Conservation (phyloP, 2,113 vertebrate genomes). For the Phrynosoma blainvillii region DNA sequence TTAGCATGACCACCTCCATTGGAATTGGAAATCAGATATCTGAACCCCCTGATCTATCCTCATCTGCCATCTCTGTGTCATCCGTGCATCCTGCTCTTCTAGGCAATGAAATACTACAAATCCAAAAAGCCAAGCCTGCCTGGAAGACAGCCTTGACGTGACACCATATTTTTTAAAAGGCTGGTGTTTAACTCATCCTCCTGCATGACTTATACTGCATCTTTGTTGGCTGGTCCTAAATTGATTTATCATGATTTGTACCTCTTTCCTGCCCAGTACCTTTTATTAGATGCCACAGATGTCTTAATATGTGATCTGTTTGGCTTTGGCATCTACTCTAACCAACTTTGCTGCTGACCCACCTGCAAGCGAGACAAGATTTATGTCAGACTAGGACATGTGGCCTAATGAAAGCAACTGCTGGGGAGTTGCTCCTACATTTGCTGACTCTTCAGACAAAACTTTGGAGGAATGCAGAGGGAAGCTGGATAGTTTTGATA, state of each 20-base stretch:
- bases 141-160: conserved; percentile 14
- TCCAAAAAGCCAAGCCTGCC: conserved; percentile 1
- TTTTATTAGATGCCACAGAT: conserved; percentile 73
- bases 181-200: conserved; percentile 28
- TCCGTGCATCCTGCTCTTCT: not conserved
- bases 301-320: conserved; percentile 66
- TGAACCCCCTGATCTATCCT: conserved; percentile 1
- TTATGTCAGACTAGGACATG: not conserved
- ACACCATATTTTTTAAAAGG: conserved; percentile 38
- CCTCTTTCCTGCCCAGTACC: conserved; percentile 67
- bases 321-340: conserved; percentile 37
- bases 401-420: not conserved
- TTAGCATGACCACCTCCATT: not conserved
- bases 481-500: too few species aligned
- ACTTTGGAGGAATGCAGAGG: not conserved
- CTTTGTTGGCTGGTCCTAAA: conserved; percentile 66
- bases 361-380: not conserved
- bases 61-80: not conserved
- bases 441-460: not conserved
- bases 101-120: conserved; percentile 22
- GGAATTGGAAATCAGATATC: conserved; percentile 17
- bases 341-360: conserved; percentile 3
- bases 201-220: conserved; percentile 37
- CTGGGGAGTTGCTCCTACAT: not conserved
- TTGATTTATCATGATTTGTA: conserved; percentile 77